These are phyloP conservation scores for Calycopis cecrops DNA, from an alignment of 1,140 invertebrate species.

Conservation along the genomic window DNA sequence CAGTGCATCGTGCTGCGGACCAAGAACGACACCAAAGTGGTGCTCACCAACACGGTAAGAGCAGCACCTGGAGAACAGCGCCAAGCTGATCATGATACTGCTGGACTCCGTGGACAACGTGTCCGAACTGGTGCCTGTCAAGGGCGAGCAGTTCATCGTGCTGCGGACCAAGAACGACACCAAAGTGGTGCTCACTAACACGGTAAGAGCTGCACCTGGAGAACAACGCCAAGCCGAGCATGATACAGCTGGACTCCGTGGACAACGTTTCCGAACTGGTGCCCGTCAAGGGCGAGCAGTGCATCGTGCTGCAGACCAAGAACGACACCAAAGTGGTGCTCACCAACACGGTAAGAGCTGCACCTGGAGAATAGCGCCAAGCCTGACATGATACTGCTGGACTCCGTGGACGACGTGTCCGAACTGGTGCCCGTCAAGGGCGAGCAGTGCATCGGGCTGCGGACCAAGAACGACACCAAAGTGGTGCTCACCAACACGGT, in stretches of 20 bases:
- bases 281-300: constrained; percentile 93
- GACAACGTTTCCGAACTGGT: constrained; percentile 93
- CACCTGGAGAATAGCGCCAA: constrained; percentile 94
- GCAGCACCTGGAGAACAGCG: constrained; percentile 92
- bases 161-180: constrained; percentile 86
- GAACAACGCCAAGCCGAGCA: constrained; percentile 92
- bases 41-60: constrained; percentile 97
- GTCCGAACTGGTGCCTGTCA: constrained; percentile 89
- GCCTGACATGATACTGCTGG: constrained; percentile 96
- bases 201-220: constrained; percentile 96
- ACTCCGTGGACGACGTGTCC: constrained; percentile 93
- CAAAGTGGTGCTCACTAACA: constrained; percentile 94
- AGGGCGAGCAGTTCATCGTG: constrained; percentile 96
- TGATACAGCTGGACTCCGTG: constrained; percentile 96
- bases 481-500: constrained; percentile 95
- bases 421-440: constrained; percentile 92
- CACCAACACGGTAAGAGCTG: constrained; percentile 95
- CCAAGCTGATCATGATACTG: constrained; percentile 95
- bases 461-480: constrained; percentile 86
- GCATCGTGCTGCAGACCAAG: constrained; percentile 88
- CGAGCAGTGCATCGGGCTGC: constrained; percentile 95
- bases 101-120: constrained; percentile 96
- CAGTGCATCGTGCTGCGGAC: constrained; percentile 93
- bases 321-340: constrained; percentile 92
- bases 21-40: constrained; percentile 88